These are phyloP conservation scores for Helicoverpa assulta DNA, from an alignment of 2,888 invertebrate genomes.

Conservation along the genomic window DNA sequence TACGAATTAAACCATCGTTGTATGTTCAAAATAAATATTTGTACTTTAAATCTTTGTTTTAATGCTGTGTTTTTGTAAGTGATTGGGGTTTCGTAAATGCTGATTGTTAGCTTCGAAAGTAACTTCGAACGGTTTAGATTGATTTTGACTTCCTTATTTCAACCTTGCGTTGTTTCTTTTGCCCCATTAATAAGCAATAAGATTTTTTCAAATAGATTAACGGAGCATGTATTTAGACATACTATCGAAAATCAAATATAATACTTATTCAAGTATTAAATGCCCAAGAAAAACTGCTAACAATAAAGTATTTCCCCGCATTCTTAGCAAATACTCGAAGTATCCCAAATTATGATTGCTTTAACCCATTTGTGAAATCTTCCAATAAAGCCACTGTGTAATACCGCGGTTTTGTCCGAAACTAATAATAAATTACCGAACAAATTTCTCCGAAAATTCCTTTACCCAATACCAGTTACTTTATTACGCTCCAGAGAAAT, in stretches of 20 bases:
- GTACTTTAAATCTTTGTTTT: neutral
- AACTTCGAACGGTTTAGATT: too few species aligned
- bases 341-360: slow-evolving; percentile 47
- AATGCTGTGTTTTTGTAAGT: neutral
- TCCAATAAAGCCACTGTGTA: slow-evolving; percentile 47
- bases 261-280: neutral
- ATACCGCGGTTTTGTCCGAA: slow-evolving; percentile 52
- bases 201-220: too few species aligned
- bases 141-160: too few species aligned
- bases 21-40: neutral
- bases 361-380: slow-evolving; percentile 49
- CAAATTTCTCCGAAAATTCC: slow-evolving; percentile 52
- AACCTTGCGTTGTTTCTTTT: too few species aligned
- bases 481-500: slow-evolving; percentile 28
- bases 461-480: slow-evolving; percentile 19
- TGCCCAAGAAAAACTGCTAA: neutral
- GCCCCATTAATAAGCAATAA: too few species aligned
- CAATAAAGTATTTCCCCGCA: neutral
- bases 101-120: too few species aligned
- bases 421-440: slow-evolving; percentile 61
- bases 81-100: too few species aligned
- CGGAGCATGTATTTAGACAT: too few species aligned
- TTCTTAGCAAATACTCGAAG: neutral
- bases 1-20: slow-evolving; percentile 13
- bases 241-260: neutral